Conservation (phyloP, 2,797 vertebrate species). For the Crax fasciolata region DNA sequence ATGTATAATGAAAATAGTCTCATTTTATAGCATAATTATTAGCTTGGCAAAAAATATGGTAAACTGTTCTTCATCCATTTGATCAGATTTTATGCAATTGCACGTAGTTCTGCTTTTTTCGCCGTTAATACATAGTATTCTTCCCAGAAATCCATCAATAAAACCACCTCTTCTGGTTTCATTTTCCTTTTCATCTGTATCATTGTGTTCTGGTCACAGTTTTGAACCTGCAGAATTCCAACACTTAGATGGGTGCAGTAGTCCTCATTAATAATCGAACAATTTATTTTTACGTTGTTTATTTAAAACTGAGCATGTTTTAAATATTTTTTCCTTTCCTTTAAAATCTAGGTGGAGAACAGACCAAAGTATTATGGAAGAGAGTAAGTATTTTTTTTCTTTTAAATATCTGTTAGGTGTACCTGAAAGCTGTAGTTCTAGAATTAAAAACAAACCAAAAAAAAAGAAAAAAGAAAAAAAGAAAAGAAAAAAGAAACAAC, state of each 20-base stretch:
- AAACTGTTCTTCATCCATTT: not conserved
- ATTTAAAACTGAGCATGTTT: slow-evolving; percentile 38
- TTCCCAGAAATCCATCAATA: not conserved
- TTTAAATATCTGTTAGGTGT: slow-evolving; percentile 30
- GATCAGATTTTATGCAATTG: not conserved
- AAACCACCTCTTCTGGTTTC: not conserved
- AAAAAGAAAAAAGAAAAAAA: not conserved
- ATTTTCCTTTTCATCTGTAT: not conserved
- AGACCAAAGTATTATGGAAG: slow-evolving; percentile 98
- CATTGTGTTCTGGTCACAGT: not conserved
- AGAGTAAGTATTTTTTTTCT: slow-evolving; percentile 92
- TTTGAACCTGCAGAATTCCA: not conserved
- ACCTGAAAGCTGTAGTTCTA: not conserved
- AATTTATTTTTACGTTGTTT: slow-evolving; percentile 26
- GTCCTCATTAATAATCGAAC: not conserved
- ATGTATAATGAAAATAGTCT: not conserved
- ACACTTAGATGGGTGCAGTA: not conserved
- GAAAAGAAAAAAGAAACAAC: not conserved
- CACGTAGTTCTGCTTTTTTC: not conserved
- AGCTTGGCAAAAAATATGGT: not conserved
- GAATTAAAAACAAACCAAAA: not conserved
- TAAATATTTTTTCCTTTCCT: slow-evolving; percentile 60
- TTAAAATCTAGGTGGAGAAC: slow-evolving; percentile 91
- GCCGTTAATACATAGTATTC: not conserved
- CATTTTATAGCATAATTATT: not conserved